Evolutionary conservation across 2,113 vertebrate genomes (phyloP).

Genomic region (Scytalopus superciliaris): DNA sequence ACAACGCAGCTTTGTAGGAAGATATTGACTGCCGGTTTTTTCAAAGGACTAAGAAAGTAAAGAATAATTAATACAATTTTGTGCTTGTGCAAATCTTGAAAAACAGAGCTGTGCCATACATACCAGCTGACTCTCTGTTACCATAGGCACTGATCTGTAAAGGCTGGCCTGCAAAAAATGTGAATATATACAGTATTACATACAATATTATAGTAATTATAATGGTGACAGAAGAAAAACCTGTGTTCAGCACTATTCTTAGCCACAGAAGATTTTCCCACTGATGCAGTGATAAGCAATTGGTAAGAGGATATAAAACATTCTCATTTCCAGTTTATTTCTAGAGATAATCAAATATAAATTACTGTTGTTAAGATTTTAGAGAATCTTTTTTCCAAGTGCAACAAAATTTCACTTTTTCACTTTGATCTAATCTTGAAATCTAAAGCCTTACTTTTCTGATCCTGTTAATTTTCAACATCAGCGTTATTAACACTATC

Average conservation of each 20-base stretch:
- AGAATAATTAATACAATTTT: neutral
- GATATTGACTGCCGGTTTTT: neutral
- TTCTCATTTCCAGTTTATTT: neutral
- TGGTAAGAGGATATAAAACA: neutral
- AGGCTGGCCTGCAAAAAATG: conserved; percentile 81
- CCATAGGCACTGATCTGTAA: conserved; percentile 54
- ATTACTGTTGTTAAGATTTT: neutral
- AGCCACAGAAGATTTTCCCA: neutral
- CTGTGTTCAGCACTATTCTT: neutral
- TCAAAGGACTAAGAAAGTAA: neutral
- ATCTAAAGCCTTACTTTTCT: neutral
- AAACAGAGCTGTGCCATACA: conserved; percentile 1
- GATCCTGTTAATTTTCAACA: neutral
- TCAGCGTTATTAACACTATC: neutral
- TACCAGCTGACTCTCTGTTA: conserved; percentile 74
- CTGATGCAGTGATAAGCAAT: neutral
- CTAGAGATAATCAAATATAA: neutral
- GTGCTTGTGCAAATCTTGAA: neutral
- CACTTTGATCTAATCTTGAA: neutral
- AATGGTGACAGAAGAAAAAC: neutral
- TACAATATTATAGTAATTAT: neutral
- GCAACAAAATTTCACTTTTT: neutral
- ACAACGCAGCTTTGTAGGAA: neutral
- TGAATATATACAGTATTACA: neutral
- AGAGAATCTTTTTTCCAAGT: neutral